A percentile compares a stretch with the other conserved stretches of the same genome.
phyloP scores from a whole-genome alignment of 1,140 invertebrate genomes.

The Idris sp. region DNA sequence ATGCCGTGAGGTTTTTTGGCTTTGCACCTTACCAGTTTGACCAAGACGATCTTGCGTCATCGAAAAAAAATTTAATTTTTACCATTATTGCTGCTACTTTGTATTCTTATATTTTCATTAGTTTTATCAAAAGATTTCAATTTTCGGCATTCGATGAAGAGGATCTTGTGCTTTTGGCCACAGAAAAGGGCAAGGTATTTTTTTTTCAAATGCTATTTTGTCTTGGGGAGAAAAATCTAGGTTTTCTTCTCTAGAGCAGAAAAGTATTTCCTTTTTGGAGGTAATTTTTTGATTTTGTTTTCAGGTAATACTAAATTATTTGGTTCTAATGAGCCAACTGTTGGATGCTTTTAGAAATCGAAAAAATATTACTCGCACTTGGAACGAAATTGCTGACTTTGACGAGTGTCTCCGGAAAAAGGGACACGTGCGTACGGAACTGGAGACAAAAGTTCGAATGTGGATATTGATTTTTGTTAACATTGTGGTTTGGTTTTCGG shows the following conservation, averaged over 20 bases:
- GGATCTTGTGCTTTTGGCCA: constrained; percentile 28
- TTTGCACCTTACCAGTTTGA: constrained; percentile 69
- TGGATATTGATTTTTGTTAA: constrained; percentile 54
- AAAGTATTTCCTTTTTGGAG: no score
- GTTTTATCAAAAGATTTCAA: no score
- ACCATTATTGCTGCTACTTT: constrained; percentile 9
- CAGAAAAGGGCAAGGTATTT: constrained; percentile 69
- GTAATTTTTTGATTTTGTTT: no score
- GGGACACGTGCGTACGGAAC: constrained; percentile 65
- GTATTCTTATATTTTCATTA: constrained; percentile 47
- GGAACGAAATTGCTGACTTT: constrained; percentile 70
- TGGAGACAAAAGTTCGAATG: constrained; percentile 25
- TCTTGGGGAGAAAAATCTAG: no score
- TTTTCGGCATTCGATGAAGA: constrained; percentile 23
- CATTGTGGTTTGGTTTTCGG: constrained; percentile 56
- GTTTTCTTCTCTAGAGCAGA: no score
- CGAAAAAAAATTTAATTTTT: constrained; percentile 52
- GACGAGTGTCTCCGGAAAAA: constrained; percentile 62
- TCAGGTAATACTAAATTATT: constrained; percentile 68
- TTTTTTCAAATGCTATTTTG: no score
- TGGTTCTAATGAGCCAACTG: constrained; percentile 55
- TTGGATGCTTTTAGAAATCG: constrained; percentile 13
- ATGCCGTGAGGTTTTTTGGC: constrained; percentile 66
- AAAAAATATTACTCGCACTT: constrained; percentile 60
- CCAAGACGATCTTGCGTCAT: constrained; percentile 63